Evolutionary conservation across 2,888 invertebrate genomes (phyloP), one percentile per base, ranked within the genome.

Genomic region (Cyaniris semiargus): DNA sequence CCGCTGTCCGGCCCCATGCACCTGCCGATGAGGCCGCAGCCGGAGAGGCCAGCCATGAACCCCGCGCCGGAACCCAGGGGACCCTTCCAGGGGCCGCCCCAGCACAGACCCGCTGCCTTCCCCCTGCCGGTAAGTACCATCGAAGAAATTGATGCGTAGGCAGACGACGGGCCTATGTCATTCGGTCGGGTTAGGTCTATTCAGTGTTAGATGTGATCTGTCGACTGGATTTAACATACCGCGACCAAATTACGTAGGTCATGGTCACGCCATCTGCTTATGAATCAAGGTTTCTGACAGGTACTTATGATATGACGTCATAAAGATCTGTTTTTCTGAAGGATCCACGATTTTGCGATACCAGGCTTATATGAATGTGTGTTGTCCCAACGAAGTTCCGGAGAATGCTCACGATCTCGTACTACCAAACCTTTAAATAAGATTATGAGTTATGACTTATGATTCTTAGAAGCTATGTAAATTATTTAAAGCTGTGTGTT

Each of bases 1-100:
- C 94, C 94, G 53, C 84, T 94, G 85, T 86, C 92, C 1, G 94
- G 94, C 0, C 94, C 94, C 23, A 90, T 93, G 81, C 86, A 94
- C 7, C 87, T 94, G 78, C 94, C 94, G 1, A 84, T 94, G 81
- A 83, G 93, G 75, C 93, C 92, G 1, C 90, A 91, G 85, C 89
- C 91, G 1, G 89, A 91, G 66, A 87, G 86, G 76, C 83, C 82
- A 58, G 80, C 81, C 4, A 83, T 60, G 74, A 86, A 86, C 74
- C 83, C 86, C 1, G 83, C 84, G 2, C 84, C 87, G 4, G 89
- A 89, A 72, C 86, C 87, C 56, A 87, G 81, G 74, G 79, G 78
- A 74, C 83, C 85, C 78, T 85, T 85, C 83, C 80, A 82, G 66
- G 86, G 89, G 48, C 83, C 85, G 81, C 82, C 80, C 0, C 88